These are phyloP conservation scores for Cryptocheilus praepositus DNA, from an alignment of 2,888 invertebrate species.

Conservation along the genomic window DNA sequence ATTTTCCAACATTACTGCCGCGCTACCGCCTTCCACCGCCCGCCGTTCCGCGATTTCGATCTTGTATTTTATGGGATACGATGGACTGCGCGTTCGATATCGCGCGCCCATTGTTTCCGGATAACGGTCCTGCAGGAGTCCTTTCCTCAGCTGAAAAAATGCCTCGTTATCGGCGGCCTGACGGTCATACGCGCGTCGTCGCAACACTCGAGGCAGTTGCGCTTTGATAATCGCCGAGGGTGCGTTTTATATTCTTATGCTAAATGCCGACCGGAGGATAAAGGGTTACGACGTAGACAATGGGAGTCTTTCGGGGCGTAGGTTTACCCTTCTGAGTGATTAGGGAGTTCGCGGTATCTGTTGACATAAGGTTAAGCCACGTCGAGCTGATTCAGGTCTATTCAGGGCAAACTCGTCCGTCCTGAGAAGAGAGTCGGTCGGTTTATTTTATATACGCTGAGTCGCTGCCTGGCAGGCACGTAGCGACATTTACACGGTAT, in stretches of 20 bases:
- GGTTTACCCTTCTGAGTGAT: slow-evolving; percentile 26
- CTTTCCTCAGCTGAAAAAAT: too few relatives aligned
- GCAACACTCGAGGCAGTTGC: background rate
- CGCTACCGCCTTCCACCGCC: background rate
- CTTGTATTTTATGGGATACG: slow-evolving; percentile 32
- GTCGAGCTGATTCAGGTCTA: slow-evolving; percentile 62
- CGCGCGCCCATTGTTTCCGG: slow-evolving; percentile 4
- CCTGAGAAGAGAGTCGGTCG: slow-evolving; percentile 61
- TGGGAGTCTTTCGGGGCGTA: slow-evolving; percentile 13
- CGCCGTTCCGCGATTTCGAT: slow-evolving; percentile 25
- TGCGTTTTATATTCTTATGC: background rate
- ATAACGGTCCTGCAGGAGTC: slow-evolving; percentile 1
- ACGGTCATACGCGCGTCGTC: too few relatives aligned
- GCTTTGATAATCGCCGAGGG: background rate
- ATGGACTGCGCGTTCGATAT: slow-evolving; percentile 7
- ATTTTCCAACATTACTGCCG: slow-evolving; percentile 46
- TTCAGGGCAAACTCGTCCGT: slow-evolving; percentile 65
- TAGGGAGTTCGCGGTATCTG: slow-evolving; percentile 43
- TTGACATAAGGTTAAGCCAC: slow-evolving; percentile 66
- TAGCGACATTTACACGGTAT: slow-evolving; percentile 69
- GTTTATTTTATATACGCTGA: slow-evolving; percentile 74
- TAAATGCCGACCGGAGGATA: background rate
- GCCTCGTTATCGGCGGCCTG: too few relatives aligned
- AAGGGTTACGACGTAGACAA: background rate
- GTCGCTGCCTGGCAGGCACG: slow-evolving; percentile 68